These are phyloP conservation scores for Sympetrum striolatum DNA, from an alignment of 2,888 invertebrate species.

Conservation along the genomic window DNA sequence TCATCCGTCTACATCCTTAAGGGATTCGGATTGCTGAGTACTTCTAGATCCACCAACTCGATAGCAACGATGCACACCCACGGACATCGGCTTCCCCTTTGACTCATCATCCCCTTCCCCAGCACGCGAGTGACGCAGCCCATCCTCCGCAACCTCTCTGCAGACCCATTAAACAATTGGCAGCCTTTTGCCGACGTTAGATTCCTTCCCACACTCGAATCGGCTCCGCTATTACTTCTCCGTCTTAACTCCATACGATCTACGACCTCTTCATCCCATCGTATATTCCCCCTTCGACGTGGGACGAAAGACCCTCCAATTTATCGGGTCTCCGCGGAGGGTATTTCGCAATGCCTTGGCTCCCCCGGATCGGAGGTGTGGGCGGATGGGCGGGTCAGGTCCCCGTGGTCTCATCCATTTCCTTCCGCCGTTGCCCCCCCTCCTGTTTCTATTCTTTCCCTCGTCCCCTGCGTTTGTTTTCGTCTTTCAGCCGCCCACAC, in stretches of 20 bases:
- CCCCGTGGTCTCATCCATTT: not conserved
- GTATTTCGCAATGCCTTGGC: not conserved
- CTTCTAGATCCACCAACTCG: not conserved
- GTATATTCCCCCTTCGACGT: not conserved
- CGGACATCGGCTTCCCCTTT: not conserved
- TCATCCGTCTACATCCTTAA: too few species aligned
- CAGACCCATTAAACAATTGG: conserved; percentile 37
- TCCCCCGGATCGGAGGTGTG: not conserved
- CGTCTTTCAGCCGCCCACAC: not conserved
- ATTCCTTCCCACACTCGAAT: not conserved
- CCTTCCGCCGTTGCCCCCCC: not conserved
- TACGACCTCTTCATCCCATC: not conserved
- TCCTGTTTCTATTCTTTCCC: not conserved
- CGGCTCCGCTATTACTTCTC: not conserved
- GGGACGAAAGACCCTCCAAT: not conserved
- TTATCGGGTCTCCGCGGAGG: not conserved
- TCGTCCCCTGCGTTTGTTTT: not conserved
- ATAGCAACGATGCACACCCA: not conserved
- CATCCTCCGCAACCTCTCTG: not conserved
- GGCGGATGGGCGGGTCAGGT: not conserved
- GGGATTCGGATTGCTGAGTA: too few species aligned
- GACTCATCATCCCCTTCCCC: not conserved
- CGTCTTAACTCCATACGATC: not conserved
- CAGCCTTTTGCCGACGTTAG: not conserved
- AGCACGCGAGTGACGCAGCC: not conserved